These are phyloP conservation scores for Drosophila mercatorum DNA, from an alignment of 2,888 invertebrate genomes.

Conservation along the genomic window DNA sequence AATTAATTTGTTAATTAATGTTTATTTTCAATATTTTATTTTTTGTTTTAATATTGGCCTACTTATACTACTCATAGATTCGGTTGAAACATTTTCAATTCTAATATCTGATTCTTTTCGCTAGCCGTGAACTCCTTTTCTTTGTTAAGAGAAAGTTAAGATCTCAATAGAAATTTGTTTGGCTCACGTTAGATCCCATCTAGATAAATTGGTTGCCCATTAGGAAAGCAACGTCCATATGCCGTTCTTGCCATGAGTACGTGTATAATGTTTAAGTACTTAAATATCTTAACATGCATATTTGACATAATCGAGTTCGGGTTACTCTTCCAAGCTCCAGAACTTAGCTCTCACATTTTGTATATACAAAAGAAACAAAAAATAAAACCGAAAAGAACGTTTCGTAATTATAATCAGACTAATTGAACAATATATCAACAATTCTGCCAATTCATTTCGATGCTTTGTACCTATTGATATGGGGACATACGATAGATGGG, in stretches of 20 bases:
- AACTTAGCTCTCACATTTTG: slow-evolving; percentile 36
- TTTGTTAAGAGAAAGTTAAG: slow-evolving; percentile 1
- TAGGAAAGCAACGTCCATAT: slow-evolving; percentile 11
- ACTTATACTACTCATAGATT: slow-evolving; percentile 7
- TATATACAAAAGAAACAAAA: slow-evolving; percentile 19
- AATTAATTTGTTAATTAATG: neutral
- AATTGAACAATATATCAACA: slow-evolving; percentile 36
- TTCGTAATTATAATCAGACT: slow-evolving; percentile 28
- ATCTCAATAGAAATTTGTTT: slow-evolving; percentile 9
- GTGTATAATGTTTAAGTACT: slow-evolving; percentile 9
- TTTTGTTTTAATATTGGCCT: slow-evolving; percentile 31
- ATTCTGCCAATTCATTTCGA: slow-evolving; percentile 30
- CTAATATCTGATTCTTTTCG: slow-evolving; percentile 26
- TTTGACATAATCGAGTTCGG: slow-evolving; percentile 32
- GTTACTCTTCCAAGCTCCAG: slow-evolving; percentile 59
- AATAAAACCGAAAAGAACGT: slow-evolving; percentile 4
- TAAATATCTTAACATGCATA: slow-evolving; percentile 19
- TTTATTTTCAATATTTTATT: neutral
- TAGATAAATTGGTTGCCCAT: slow-evolving; percentile 5
- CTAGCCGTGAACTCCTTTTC: slow-evolving; percentile 31
- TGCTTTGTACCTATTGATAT: slow-evolving; percentile 6
- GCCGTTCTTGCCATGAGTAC: slow-evolving; percentile 15
- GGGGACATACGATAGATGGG: neutral
- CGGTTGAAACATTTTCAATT: slow-evolving; percentile 4
- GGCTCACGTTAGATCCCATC: slow-evolving; percentile 7